A percentile compares a stretch with the other conserved stretches of the same genome.
phyloP scores from a whole-genome alignment of 2,113 vertebrate genomes.

The Phrynosoma platyrhinos region DNA sequence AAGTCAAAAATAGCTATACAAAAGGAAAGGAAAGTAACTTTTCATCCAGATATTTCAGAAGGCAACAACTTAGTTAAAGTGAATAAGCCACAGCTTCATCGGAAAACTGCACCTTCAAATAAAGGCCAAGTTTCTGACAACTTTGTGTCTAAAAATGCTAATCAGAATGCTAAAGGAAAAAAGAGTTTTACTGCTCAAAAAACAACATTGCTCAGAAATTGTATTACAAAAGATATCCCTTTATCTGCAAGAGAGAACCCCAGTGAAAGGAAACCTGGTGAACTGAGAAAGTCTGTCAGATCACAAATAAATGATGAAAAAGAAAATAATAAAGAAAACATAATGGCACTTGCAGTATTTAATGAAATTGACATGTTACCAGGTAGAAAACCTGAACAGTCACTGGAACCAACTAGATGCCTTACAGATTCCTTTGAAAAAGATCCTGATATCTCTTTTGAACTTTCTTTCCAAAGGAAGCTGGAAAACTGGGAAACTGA shows the following conservation, averaged over 20 bases:
- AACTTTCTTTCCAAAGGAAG: constrained; percentile 88
- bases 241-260: constrained; percentile 50
- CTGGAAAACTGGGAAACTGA: constrained; percentile 85
- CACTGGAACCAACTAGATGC: neutral
- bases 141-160: constrained; percentile 55
- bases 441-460: constrained; percentile 80
- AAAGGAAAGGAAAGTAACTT: constrained; percentile 63
- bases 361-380: constrained; percentile 27
- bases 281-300: constrained; percentile 57
- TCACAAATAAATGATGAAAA: constrained; percentile 58
- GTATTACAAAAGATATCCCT: constrained; percentile 73
- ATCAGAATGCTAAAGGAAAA: constrained; percentile 61
- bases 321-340: constrained; percentile 74
- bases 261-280: constrained; percentile 55
- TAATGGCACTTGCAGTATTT: constrained; percentile 46
- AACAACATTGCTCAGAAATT: constrained; percentile 70
- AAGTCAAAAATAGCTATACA: constrained; percentile 70
- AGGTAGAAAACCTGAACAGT: constrained; percentile 43
- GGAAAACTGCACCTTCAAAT: constrained; percentile 80
- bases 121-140: constrained; percentile 77
- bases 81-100: constrained; percentile 77
- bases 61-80: constrained; percentile 62
- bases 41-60: constrained; percentile 60
- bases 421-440: constrained; percentile 11
- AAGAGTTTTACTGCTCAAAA: constrained; percentile 49